Percentiles rank a stretch among this genome's conserved stretches.
Conservation (phyloP, 2,888 invertebrate genomes). For the Scrobipalpa atriplicella region DNA sequence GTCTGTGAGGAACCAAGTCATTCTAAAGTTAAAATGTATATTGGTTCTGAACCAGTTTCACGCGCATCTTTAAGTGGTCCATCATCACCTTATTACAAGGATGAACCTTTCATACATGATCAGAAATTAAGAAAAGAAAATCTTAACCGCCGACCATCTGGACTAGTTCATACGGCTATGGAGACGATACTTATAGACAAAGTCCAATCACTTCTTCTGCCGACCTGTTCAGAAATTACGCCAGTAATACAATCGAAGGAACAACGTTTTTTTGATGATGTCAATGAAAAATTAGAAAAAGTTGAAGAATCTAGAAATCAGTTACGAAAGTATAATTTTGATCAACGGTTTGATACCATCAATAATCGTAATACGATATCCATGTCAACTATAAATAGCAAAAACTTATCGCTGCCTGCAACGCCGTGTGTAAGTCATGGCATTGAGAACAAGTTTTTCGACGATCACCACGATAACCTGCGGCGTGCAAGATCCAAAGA, state of each 20-base stretch:
- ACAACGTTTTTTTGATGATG: constrained; percentile 69
- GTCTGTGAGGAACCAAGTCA: constrained; percentile 64
- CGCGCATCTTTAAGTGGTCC: constrained; percentile 67
- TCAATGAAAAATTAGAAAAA: constrained; percentile 65
- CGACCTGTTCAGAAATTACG: constrained; percentile 68
- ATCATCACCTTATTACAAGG: constrained; percentile 51
- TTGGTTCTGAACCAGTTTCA: constrained; percentile 74
- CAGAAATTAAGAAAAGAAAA: constrained; percentile 52
- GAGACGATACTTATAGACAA: constrained; percentile 82
- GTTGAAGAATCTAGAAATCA: constrained; percentile 56
- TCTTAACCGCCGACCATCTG: constrained; percentile 56
- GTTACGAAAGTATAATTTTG: not conserved
- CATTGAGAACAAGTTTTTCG: constrained; percentile 11
- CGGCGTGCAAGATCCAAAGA: not conserved
- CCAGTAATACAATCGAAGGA: constrained; percentile 48
- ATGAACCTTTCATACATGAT: constrained; percentile 49
- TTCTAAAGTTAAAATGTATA: constrained; percentile 71
- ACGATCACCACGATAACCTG: not conserved
- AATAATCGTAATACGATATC: not conserved
- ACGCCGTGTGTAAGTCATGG: constrained; percentile 1
- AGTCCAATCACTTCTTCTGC: constrained; percentile 71
- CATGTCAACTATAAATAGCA: not conserved
- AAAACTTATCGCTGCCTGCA: constrained; percentile 7
- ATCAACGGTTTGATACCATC: not conserved
- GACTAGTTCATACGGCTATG: constrained; percentile 79